These are phyloP conservation scores for Drosophila paramelanica DNA, from an alignment of 2,888 invertebrate genomes.

Conservation along the genomic window DNA sequence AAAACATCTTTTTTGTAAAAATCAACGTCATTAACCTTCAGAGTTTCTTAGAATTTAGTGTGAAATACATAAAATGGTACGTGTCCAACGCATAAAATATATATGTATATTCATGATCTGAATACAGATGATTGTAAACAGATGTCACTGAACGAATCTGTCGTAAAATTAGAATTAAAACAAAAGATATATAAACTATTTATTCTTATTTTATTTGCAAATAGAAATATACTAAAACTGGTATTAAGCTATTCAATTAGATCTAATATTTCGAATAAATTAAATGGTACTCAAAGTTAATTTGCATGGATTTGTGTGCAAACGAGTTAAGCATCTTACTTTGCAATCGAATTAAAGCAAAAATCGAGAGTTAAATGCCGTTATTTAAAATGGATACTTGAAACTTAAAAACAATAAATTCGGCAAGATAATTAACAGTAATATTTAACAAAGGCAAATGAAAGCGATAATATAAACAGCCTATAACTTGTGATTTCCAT, in stretches of 20 bases:
- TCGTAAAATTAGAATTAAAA: too few species aligned
- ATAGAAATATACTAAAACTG: too few species aligned
- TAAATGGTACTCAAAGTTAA: neutral
- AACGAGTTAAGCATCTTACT: slow-evolving; percentile 20
- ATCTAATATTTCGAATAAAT: neutral
- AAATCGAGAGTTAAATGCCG: slow-evolving; percentile 10
- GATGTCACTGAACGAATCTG: too few species aligned
- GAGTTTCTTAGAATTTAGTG: too few species aligned
- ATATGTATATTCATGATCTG: too few species aligned
- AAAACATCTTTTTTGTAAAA: too few species aligned
- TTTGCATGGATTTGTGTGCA: neutral
- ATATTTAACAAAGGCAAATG: slow-evolving; percentile 11
- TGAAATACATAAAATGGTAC: too few species aligned
- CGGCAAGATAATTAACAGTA: slow-evolving; percentile 17
- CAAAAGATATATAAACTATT: too few species aligned
- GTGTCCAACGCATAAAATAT: too few species aligned
- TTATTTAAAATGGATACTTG: slow-evolving; percentile 6
- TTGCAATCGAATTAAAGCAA: slow-evolving; percentile 8
- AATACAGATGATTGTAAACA: too few species aligned
- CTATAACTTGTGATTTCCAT: neutral
- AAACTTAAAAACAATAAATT: slow-evolving; percentile 9
- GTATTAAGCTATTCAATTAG: neutral
- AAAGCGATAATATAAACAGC: neutral
- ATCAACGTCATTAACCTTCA: too few species aligned
- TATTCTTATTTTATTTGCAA: too few species aligned